Evolutionary conservation across 2,797 vertebrate genomes (phyloP), one percentile per base, ranked within the genome.

Genomic region (Oreochromis grahami): DNA sequence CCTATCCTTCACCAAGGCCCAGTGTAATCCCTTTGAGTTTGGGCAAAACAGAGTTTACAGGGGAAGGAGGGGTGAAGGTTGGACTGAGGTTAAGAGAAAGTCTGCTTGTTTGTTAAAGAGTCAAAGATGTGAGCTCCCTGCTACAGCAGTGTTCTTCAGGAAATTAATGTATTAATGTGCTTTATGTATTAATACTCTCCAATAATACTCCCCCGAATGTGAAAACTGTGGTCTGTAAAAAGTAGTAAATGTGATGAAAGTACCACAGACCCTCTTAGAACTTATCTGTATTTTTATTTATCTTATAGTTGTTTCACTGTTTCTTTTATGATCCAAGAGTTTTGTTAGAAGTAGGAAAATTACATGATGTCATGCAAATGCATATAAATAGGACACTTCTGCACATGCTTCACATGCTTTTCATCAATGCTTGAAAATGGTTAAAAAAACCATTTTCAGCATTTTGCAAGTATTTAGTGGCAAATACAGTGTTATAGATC

Each of bases 1-100:
- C 89, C 88, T 86, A 86, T 87, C 89, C 90, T 92, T 94, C 94
- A 93, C 91, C 91, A 90, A 77, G 88, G 56, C 86, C 87, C 91
- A 53, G 72, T 58, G 76, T 92, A 92, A 93, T 92, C 93, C 92
- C 83, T 80, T 85, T 87, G 86, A 90, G 90, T 91, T 91, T 87
- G 86, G 87, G 83, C 85, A 91, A 92, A 92, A 93, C 90, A 94
- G 60, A 89, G 81, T 84, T 84, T 86, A 70, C 88, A 74, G 51
- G 32, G 81, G 86, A 92, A 38, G 79, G 65, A 48, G 70, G 65
- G 79, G 48, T 38, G 90, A 81, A 45, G 63, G 45, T 68, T 38
- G 82, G 63, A 29, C 81, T 13, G 65, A 41, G 65, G 81, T 84
- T 68, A 79, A 70, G 78, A 83, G 72, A 80, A 82, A 86, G 83